A percentile compares a stretch with the other conserved stretches of the same genome.
phyloP scores from a whole-genome alignment of 2,113 vertebrate genomes.

The Romanogobio albipinnatus region DNA sequence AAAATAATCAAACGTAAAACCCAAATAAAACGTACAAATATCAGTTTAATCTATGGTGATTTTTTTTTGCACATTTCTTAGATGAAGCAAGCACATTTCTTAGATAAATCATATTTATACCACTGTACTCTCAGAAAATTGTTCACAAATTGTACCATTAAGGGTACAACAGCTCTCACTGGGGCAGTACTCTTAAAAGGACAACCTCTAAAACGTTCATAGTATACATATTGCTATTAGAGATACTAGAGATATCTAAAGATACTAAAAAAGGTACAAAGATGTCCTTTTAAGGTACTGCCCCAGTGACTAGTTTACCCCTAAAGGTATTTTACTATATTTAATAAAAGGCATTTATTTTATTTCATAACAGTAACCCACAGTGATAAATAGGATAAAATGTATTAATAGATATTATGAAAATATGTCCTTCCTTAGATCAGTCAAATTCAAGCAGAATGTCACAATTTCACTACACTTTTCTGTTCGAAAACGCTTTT shows the following conservation, averaged over 20 bases:
- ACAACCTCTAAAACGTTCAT: too few relatives aligned
- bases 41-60: background rate
- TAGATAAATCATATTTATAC: background rate
- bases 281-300: too few relatives aligned
- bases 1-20: too few relatives aligned
- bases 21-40: background rate
- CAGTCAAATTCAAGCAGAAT: background rate
- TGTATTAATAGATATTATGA: background rate
- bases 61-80: background rate
- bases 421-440: background rate
- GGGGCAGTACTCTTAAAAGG: too few relatives aligned
- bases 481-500: background rate
- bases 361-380: background rate
- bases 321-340: background rate
- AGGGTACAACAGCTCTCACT: too few relatives aligned
- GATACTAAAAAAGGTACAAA: too few relatives aligned
- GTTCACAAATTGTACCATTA: too few relatives aligned
- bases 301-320: too few relatives aligned
- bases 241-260: too few relatives aligned
- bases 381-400: background rate
- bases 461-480: background rate
- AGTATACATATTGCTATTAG: too few relatives aligned
- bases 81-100: background rate
- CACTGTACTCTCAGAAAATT: too few relatives aligned
- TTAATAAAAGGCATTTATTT: background rate